Conservation (phyloP, 2,888 invertebrate species). For the Dermolepida albohirtum region DNA sequence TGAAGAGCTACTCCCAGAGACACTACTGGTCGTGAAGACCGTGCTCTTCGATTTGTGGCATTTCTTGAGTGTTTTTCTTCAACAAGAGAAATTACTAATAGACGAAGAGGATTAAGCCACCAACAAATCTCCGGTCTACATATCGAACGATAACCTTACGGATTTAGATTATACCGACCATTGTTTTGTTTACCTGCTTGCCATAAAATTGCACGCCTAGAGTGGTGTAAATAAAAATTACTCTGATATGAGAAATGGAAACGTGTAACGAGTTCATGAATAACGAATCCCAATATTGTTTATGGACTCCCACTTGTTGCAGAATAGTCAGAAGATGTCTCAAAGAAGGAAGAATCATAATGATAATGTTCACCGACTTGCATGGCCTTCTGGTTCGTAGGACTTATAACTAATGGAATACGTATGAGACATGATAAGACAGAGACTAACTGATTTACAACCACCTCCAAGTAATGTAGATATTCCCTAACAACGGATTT, state of each 20-base stretch:
- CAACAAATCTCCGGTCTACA: background rate
- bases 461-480: too few relatives aligned
- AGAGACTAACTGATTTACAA: too few relatives aligned
- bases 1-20: background rate
- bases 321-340: background rate
- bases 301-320: background rate
- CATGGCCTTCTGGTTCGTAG: background rate
- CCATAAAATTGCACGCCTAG: background rate
- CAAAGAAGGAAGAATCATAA: too few relatives aligned
- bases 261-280: background rate
- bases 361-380: background rate
- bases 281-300: conserved; percentile 7
- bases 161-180: too few relatives aligned
- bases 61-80: background rate
- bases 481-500: too few relatives aligned
- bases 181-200: background rate
- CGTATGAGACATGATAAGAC: background rate
- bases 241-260: background rate
- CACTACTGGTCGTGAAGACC: background rate
- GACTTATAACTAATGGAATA: background rate
- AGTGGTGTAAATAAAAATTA: background rate
- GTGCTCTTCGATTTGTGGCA: background rate
- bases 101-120: background rate
- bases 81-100: background rate
- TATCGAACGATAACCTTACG: background rate